Evolutionary conservation across 2,888 invertebrate genomes (phyloP).

Genomic region (Druceiella hillmani): DNA sequence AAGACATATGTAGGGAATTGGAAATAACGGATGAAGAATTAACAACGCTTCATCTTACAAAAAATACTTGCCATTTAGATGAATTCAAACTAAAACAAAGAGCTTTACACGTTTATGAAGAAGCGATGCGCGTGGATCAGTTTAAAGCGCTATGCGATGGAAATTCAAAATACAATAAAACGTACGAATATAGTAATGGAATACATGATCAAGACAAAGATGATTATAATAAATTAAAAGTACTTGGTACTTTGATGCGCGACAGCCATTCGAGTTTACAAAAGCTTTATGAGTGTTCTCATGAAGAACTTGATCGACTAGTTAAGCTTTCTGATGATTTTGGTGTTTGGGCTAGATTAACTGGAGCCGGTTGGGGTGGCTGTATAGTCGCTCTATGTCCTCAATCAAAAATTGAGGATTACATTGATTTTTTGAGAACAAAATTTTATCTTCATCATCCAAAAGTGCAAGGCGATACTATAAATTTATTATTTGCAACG

Average conservation of each 20-base stretch:
- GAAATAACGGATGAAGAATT: constrained; percentile 57
- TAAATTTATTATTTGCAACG: constrained; percentile 66
- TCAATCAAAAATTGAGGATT: constrained; percentile 57
- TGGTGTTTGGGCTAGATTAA: constrained; percentile 81
- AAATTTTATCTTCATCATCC: constrained; percentile 61
- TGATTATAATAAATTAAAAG: constrained; percentile 43
- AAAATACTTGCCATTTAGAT: constrained; percentile 56
- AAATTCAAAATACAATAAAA: constrained; percentile 27
- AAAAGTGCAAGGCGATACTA: constrained; percentile 46
- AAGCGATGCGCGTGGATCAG: constrained; percentile 77
- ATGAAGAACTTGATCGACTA: constrained; percentile 77
- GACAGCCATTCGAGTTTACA: constrained; percentile 84
- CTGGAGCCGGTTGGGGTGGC: constrained; percentile 99
- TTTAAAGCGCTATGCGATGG: constrained; percentile 64
- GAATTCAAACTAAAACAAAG: constrained; percentile 78
- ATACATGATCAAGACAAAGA: constrained; percentile 27
- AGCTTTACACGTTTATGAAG: constrained; percentile 85
- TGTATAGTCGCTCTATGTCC: constrained; percentile 85
- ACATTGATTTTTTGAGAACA: constrained; percentile 62
- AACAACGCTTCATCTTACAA: constrained; percentile 57
- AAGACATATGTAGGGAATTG: constrained; percentile 60
- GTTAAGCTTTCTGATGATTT: constrained; percentile 66
- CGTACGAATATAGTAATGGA: constrained; percentile 27
- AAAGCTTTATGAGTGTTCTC: constrained; percentile 89
- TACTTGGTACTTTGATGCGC: constrained; percentile 79